A percentile compares a stretch with the other conserved stretches of the same genome.
Conservation (phyloP, 2,113 vertebrate genomes). For the Amphiprion percula region DNA sequence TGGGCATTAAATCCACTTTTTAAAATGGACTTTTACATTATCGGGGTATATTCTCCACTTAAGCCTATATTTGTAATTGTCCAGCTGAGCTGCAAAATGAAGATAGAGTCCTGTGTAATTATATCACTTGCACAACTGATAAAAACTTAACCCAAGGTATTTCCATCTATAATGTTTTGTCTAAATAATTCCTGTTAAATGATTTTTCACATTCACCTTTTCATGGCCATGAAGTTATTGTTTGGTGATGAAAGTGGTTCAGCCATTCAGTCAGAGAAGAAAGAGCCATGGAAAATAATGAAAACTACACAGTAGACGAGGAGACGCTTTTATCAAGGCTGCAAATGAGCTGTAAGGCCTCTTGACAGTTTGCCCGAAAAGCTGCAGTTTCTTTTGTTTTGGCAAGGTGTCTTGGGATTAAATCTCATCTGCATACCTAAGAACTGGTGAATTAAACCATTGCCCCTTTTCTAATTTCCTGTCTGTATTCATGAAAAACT, state of each 20-base stretch:
- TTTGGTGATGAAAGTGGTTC: constrained; percentile 13
- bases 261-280: constrained; percentile 14
- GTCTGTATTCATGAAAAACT: constrained; percentile 9
- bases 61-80: background rate
- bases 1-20: background rate
- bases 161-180: background rate
- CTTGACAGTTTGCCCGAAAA: constrained; percentile 8
- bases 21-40: background rate
- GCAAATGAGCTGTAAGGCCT: background rate
- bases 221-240: constrained; percentile 9
- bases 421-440: constrained; percentile 5
- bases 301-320: constrained; percentile 6
- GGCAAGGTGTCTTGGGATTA: background rate
- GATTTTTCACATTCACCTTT: constrained; percentile 12
- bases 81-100: background rate
- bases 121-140: background rate
- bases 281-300: constrained; percentile 24
- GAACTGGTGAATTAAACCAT: constrained; percentile 23
- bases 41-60: background rate
- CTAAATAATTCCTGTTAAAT: constrained; percentile 14
- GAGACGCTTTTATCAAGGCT: constrained; percentile 19
- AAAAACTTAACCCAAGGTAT: background rate
- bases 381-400: constrained; percentile 41
- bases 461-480: constrained; percentile 23
- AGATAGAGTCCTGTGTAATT: background rate